phyloP scores from a whole-genome alignment of 2,113 vertebrate genomes.

The Oncorhynchus nerka region DNA sequence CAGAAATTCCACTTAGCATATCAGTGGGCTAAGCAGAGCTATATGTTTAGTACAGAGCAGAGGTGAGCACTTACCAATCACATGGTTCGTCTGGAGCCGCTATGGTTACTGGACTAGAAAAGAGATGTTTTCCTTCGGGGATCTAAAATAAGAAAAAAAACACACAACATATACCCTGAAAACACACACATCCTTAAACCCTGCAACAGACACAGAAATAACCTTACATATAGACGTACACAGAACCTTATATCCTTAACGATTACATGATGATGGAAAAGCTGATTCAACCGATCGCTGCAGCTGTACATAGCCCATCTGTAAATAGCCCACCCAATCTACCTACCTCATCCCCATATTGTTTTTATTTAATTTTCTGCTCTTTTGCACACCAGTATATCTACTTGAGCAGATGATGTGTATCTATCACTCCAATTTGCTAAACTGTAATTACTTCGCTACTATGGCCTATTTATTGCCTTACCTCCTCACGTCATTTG shows the following conservation, averaged over 20 bases:
- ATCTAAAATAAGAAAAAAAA: not conserved
- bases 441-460: too few relatives aligned
- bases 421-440: too few relatives aligned
- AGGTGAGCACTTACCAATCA: constrained; percentile 29
- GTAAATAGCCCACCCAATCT: too few relatives aligned
- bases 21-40: not conserved
- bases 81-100: constrained; percentile 23
- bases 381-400: too few relatives aligned
- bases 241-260: not conserved
- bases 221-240: not conserved
- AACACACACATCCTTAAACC: not conserved
- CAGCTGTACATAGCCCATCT: too few relatives aligned
- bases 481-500: too few relatives aligned
- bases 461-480: too few relatives aligned
- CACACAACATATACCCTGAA: not conserved
- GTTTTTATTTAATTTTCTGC: too few relatives aligned
- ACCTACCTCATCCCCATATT: too few relatives aligned
- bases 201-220: not conserved
- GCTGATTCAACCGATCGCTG: not conserved
- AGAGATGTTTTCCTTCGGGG: not conserved
- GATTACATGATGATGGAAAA: not conserved
- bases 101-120: constrained; percentile 1
- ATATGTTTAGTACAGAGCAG: not conserved
- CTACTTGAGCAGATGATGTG: too few relatives aligned
- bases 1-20: too few relatives aligned